Base-by-base conservation (phyloP, 2,113 vertebrate species). In the Pimephales promelas region DNA sequence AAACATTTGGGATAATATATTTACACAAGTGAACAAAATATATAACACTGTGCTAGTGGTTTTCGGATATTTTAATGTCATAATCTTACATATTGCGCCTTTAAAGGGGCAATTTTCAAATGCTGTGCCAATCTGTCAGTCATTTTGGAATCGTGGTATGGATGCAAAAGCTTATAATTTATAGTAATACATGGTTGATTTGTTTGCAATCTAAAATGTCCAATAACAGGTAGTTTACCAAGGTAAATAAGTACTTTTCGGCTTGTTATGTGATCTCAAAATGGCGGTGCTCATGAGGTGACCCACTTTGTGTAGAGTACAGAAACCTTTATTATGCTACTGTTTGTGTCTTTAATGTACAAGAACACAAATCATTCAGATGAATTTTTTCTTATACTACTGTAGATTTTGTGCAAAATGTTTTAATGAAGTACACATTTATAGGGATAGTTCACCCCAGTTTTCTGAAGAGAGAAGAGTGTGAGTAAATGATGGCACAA, bases 341-440 rank as follows among this genome's bases (percentile, higher is more conserved):
- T 64, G 31, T n/a, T 68, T 68, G n/a, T 36, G n/a, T 61, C 57
- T 61, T 26, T 61, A 61, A 61, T 54, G 52, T 54, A 54, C 52
- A 54, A 54, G 52, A 54, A 54, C 52, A 20, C 4, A 49, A 5
- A 49, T 49, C 47, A 5, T 49, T 49, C 16, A 52, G 16, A 20
- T 52, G 5, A 52, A 31, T 2, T 11, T 59, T 4, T 68, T 40
- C 34, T 40, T 11, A 4, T 70, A 13, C 66, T 43, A 36, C 18
- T 20, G 34, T 36, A 70, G 9, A 70, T 36, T 70, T 36, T 70
- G 18, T 11, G 34, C 8, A 70, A 70, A n/a, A n/a, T 9, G 18
- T 68, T 68, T 22, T 22, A 40, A 36, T 36, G 7, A 70, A 70
- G 20, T 40, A 22, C 20, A 70, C 20, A 5, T 43, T 43, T n/a